Evolutionary conservation across 2,888 invertebrate species (phyloP).

Genomic region (Lithophane leautieri): DNA sequence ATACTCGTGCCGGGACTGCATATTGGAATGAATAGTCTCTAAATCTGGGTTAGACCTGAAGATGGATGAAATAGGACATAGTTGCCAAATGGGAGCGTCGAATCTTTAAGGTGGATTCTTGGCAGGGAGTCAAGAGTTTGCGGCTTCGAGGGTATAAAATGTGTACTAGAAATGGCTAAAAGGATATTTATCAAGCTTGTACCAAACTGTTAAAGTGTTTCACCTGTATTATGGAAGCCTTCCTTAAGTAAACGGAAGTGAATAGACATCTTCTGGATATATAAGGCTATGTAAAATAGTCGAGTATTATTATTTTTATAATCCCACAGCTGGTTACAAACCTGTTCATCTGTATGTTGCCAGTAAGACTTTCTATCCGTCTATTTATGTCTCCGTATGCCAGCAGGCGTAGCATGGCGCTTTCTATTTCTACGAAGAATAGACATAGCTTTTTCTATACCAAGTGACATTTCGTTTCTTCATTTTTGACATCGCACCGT

Average conservation of each 20-base stretch:
- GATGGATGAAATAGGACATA: constrained; percentile 33
- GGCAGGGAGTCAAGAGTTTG: constrained; percentile 28
- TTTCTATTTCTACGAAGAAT: too few relatives aligned
- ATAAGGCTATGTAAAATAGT: background rate
- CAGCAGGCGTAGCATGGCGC: too few relatives aligned
- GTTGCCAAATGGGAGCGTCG: constrained; percentile 22
- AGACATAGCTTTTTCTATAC: too few relatives aligned
- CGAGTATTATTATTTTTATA: too few relatives aligned
- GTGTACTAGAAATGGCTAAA: too few relatives aligned
- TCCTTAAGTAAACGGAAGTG: constrained; percentile 3
- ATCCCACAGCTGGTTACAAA: too few relatives aligned
- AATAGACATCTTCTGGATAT: background rate
- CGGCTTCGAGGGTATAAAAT: background rate
- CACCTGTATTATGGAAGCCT: constrained; percentile 16
- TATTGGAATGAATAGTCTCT: constrained; percentile 29
- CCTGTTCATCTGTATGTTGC: too few relatives aligned
- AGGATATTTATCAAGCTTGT: background rate
- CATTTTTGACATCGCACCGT: too few relatives aligned
- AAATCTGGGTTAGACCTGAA: constrained; percentile 35
- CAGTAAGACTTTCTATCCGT: too few relatives aligned
- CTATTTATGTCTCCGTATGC: too few relatives aligned
- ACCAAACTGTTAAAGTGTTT: background rate
- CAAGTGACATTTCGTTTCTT: too few relatives aligned
- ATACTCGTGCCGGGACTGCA: background rate
- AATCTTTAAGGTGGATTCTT: constrained; percentile 22